Evolutionary conservation across 2,113 vertebrate species (phyloP).

Genomic region (Scophthalmus maximus): DNA sequence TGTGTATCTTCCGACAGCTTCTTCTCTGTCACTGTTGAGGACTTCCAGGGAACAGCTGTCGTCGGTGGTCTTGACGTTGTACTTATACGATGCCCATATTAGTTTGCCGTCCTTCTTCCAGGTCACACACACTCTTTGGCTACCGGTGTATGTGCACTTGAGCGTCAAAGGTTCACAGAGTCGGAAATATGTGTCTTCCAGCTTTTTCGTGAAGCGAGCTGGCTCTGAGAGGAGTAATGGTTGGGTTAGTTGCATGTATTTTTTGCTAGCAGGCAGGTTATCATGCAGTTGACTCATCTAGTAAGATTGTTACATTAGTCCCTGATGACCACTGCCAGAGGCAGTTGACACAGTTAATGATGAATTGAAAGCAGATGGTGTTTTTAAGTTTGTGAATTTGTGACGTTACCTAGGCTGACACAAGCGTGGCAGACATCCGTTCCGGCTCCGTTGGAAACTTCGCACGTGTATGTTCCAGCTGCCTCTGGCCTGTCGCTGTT

Average conservation of each 20-base stretch:
- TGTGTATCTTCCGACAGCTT: constrained; percentile 85
- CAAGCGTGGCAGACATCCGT: constrained; percentile 87
- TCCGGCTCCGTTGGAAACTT: constrained; percentile 87
- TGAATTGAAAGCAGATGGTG: not conserved
- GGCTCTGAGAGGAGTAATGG: constrained; percentile 55
- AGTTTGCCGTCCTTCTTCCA: constrained; percentile 66
- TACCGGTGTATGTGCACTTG: constrained; percentile 76
- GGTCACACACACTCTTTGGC: not conserved
- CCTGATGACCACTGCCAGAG: not conserved
- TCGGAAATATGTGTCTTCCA: constrained; percentile 78
- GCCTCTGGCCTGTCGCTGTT: constrained; percentile 83
- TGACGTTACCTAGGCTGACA: constrained; percentile 81
- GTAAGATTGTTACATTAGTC: not conserved
- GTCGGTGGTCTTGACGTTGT: constrained; percentile 72
- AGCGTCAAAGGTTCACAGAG: constrained; percentile 47
- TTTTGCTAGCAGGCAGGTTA: not conserved
- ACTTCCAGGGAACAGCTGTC: constrained; percentile 86
- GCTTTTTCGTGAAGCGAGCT: constrained; percentile 34
- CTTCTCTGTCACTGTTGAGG: constrained; percentile 82
- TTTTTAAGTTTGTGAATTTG: constrained; percentile 37
- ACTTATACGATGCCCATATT: constrained; percentile 80
- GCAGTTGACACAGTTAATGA: not conserved
- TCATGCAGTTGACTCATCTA: constrained; percentile 45
- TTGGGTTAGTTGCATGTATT: constrained; percentile 23
- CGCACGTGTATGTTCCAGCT: constrained; percentile 87